Conservation (phyloP, 1,140 invertebrate species). For the Zaprionus tsacasi region DNA sequence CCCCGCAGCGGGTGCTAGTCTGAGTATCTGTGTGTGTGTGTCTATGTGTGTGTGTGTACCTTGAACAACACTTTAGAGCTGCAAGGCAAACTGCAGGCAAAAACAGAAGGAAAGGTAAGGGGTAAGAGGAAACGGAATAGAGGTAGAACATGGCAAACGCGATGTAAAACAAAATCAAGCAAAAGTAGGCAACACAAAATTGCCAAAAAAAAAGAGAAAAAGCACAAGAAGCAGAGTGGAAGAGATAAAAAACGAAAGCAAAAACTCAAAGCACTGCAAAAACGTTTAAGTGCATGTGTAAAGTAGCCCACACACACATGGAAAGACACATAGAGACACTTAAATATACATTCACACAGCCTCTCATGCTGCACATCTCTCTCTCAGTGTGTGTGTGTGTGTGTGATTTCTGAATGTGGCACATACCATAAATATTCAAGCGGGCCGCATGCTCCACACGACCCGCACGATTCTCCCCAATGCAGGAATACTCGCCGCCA, state of each 20-base stretch:
- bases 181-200: constrained; percentile 66
- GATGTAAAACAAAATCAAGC: constrained; percentile 73
- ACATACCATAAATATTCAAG: constrained; percentile 94
- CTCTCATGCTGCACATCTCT: constrained; percentile 7
- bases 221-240: constrained; percentile 3
- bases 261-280: constrained; percentile 38
- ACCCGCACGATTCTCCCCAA: constrained; percentile 91
- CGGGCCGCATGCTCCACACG: constrained; percentile 90
- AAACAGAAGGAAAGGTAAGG: constrained; percentile 36
- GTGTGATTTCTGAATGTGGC: constrained; percentile 45
- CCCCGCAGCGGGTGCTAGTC: background rate
- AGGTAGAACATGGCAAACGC: constrained; percentile 55
- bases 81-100: constrained; percentile 58
- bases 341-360: constrained; percentile 3
- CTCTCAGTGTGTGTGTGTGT: constrained; percentile 22
- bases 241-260: constrained; percentile 32
- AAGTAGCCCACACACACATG: constrained; percentile 49
- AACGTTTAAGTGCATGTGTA: constrained; percentile 76
- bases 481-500: constrained; percentile 94
- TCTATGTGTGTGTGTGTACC: constrained; percentile 3
- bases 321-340: constrained; percentile 11
- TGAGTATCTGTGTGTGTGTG: background rate
- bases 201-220: constrained; percentile 38
- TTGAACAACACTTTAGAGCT: constrained; percentile 72
- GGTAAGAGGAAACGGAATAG: background rate